Evolutionary conservation across 2,113 vertebrate species (phyloP), one percentile per base, ranked within the genome.

Genomic region (Phyllostomus discolor): DNA sequence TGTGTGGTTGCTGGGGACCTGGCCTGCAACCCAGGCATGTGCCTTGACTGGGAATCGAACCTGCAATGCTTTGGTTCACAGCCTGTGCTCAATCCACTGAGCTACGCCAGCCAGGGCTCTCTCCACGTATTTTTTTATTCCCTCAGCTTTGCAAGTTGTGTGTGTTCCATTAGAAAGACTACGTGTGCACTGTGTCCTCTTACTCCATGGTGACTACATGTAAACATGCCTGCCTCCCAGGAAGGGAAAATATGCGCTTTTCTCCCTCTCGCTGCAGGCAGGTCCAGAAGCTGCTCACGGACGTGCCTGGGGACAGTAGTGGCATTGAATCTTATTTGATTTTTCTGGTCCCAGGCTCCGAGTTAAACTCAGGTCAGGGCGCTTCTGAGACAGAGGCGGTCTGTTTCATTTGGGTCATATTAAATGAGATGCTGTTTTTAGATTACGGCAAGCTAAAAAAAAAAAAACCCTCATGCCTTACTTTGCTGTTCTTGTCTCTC

Each of bases 361-460:
- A 75, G 78, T 85, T 89, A 43, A 83, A 89, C 89, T 43, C 78
- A 95, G 96, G 93, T 84, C 91, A 90, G 86, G 85, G 64, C 57
- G 57, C 66, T 66, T 82, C 66, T 5, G 31, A 76, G 92, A 69
- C 0, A 1, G 54, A 89, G 90, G 43, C 64, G 46, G 70, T 4
- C 73, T 33, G 2, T 48, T 67, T 84, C 86, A 93, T 95, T 64
- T 97, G 97, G 95, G 97, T 91, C 96, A 67, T 57, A 93, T 62
- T 81, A 93, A 91, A 96, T 78, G 82, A 95, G 91, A n/a, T 76
- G 93, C 93, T 93, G 73, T 96, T 80, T 97, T 93, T 95, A 96
- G 97, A 93, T 89, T 73, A 48, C 54, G 59, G 15, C 0, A 62
- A 48, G 7, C 62, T 8, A 12, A 67, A 92, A 35, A 43, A 70